Evolutionary conservation across 2,113 vertebrate genomes (phyloP).

Genomic region (Danionella cerebrum): DNA sequence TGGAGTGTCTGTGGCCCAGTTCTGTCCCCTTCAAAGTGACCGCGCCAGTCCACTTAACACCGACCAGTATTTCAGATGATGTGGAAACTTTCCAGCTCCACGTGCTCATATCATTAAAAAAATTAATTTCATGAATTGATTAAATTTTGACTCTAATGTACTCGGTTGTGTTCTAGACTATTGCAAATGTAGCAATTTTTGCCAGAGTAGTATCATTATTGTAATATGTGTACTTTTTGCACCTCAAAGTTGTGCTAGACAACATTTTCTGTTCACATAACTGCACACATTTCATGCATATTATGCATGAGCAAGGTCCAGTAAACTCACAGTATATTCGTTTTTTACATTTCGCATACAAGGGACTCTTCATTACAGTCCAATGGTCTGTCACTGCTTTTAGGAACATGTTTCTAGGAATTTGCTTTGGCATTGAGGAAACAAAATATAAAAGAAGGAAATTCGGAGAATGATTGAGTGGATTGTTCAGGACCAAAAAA

Average conservation of each 20-base stretch:
- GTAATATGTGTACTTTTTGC: not conserved
- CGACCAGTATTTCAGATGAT: not conserved
- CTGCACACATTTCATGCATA: not conserved
- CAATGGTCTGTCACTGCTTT: too few relatives aligned
- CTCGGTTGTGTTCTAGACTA: too few relatives aligned
- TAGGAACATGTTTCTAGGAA: too few relatives aligned
- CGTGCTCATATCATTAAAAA: not conserved
- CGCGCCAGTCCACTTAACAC: not conserved
- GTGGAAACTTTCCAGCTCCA: not conserved
- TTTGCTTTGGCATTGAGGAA: too few relatives aligned
- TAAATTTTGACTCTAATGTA: too few relatives aligned
- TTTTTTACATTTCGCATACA: not conserved
- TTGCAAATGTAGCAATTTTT: too few relatives aligned
- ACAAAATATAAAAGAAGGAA: too few relatives aligned
- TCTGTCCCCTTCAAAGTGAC: constrained; percentile 28
- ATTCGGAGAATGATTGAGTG: too few relatives aligned
- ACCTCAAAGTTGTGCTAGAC: not conserved
- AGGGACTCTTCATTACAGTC: too few relatives aligned
- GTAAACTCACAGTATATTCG: too few relatives aligned
- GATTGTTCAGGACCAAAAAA: too few relatives aligned
- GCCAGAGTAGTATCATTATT: too few relatives aligned
- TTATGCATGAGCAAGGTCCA: not conserved
- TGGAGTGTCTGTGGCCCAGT: constrained; percentile 22
- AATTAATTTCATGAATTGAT: not conserved
- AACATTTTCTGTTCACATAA: not conserved